These are phyloP conservation scores for Zosterops japonicus DNA, from an alignment of 2,113 vertebrate species.

Conservation along the genomic window DNA sequence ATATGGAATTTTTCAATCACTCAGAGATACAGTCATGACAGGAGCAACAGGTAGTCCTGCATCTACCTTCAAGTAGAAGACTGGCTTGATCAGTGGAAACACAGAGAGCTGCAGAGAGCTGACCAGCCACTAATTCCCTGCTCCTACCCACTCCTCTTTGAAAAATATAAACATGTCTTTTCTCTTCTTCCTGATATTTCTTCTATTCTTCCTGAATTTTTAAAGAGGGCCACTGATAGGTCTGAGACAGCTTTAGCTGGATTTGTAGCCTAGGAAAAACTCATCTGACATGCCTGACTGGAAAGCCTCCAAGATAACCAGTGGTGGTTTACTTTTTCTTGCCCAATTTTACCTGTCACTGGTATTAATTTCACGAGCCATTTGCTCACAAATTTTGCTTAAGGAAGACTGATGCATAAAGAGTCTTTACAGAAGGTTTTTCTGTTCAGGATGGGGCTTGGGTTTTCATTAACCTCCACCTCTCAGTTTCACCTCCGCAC, in stretches of 20 bases:
- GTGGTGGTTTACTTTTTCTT: background rate
- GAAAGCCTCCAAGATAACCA: background rate
- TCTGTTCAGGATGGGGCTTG: background rate
- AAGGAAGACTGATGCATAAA: background rate
- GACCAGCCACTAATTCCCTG: background rate
- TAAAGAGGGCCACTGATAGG: background rate
- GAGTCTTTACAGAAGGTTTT: background rate
- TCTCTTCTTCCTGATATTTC: background rate
- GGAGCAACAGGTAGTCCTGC: background rate
- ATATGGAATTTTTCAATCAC: background rate
- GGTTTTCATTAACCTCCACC: background rate
- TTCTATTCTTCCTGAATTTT: background rate
- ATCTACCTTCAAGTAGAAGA: background rate
- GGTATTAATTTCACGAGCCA: background rate
- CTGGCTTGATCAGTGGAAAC: background rate
- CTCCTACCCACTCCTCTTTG: background rate
- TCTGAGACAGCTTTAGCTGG: background rate
- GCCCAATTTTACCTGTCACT: background rate
- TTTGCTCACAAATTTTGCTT: background rate
- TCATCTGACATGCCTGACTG: background rate
- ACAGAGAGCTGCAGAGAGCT: background rate
- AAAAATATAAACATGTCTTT: background rate
- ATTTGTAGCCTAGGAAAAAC: background rate
- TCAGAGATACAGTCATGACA: background rate
- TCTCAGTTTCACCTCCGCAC: fast-evolving